Evolutionary conservation across 2,888 invertebrate species (phyloP), one percentile per base, ranked within the genome.

Genomic region (Galerucella calmariensis): DNA sequence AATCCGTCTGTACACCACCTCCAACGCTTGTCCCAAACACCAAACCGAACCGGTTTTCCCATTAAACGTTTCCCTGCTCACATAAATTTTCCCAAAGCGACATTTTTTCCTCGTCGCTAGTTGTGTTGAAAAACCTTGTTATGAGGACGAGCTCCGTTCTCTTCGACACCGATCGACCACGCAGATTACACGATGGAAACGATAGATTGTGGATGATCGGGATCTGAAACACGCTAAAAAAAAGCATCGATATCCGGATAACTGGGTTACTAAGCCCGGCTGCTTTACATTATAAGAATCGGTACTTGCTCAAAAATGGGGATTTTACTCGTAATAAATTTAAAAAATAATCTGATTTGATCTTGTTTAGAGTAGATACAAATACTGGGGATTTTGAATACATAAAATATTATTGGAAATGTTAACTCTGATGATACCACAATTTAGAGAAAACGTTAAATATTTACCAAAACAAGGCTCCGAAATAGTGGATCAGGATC

Each of bases 151-250:
- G 56, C 16, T 14, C 24, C 20, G 63, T 20, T 44, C 46, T 65
- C 11, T 65, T 65, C 63, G 63, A 65, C 63, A 65, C 14, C 16
- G 44, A 63, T 63, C 27, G 63, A 63, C 63, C 41, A 35, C 63
- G 8, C 44, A 9, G 63, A 63, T 65, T 11, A 65, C 46, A 41
- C 35, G 41, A 59, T 59, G 16, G 27, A 14, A 51, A n/a, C 14
- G n/a, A 6, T 5, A n/a, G 41, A 35, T 41, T 62, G n/a, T 4
- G 16, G n/a, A 62, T 41, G 62, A 41, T 41, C 62, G 41, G n/a
- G 41, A 44, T 35, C 35, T 35, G 35, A 8, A 62, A 44, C 35
- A 62, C 16, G 35, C 35, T 62, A 44, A 62, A 62, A 62, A n/a
- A 62, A n/a, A 27, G 35, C 35, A 14, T 62, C 16, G 35, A 41